Evolutionary conservation across 2,888 invertebrate species (phyloP), one percentile per base, ranked within the genome.

Genomic region (Platycheirus albimanus): DNA sequence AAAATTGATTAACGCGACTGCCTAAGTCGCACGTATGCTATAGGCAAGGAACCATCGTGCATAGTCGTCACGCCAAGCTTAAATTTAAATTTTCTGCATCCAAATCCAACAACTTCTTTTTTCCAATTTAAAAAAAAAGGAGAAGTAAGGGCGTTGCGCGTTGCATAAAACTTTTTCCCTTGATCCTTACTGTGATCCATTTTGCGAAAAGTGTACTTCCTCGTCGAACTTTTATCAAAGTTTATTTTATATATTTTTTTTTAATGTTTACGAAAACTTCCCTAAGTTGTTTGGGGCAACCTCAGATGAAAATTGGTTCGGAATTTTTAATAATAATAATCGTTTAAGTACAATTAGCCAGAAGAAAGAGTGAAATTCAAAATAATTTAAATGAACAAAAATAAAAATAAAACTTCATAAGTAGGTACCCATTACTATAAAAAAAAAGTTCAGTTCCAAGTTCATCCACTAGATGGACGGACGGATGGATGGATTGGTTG

Each of bases 311-410:
- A 38, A 13, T 69, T 45, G 43, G 36, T 78, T n/a, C 49, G 43
- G 54, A 54, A 69, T 19, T 69, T 75, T 79, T 56, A 69, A 67
- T 74, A 75, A 75, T 75, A 75, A 72, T 13, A 33, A 56, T 75
- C 79, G 45, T 64, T 70, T 70, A 76, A 70, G 75, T 70, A 58
- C 69, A 70, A 75, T 75, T 74, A 69, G 63, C 67, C 20, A 63
- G 41, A 54, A 56, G 36, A 28, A 54, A 20, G n/a, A 38, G n/a
- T 13, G 36, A 19, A 51, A 66, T 38, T 36, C 15, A 38, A 38
- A 49, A n/a, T 24, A 36, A 41, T 15, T 20, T 1, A 11, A 10
- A n/a, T 8, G 19, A 38, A 4, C n/a, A 49, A 2, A 13, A 43
- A 43, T 19, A 1, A 56, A 56, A n/a, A 56, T 8, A 41, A 56